Evolutionary conservation across 2,113 vertebrate species (phyloP), one percentile per base, ranked within the genome.

Genomic region (Toxotes chatareus): DNA sequence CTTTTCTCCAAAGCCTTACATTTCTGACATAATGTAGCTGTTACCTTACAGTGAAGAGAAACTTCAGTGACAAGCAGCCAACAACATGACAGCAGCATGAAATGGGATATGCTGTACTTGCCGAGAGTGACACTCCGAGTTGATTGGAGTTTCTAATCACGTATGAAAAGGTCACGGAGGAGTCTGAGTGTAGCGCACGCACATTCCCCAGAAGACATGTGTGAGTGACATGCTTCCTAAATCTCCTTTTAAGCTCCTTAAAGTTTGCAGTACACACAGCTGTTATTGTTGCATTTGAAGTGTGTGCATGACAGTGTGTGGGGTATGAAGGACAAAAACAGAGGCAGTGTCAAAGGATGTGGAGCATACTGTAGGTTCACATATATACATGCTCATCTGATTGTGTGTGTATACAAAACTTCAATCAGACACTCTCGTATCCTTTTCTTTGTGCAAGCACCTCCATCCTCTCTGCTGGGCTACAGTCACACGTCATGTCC

Each of bases 61-160:
- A 76, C 80, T 67, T 73, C 42, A 55, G 46, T 76, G 79, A 73
- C 76, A 75, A 38, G 72, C 56, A 85, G 82, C 44, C 59, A 46
- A 49, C 74, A 73, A 84, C 71, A 73, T 77, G 86, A 91, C 85
- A 86, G 80, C 46, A 51, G 76, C 87, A 73, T 86, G 84, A 90
- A 90, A 92, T 80, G 80, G 82, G 81, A 88, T 86, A n/a, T 61
- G 59, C 66, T 49, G 75, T 40, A 31, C 79, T 89, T 85, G 62
- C 47, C 46, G 72, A 73, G 53, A 57, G 82, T 80, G 87, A 86
- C 87, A 85, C 84, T 61, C 65, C 3, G 32, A 78, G 72, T 83
- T 86, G 84, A 88, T 89, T 88, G 77, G 68, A 87, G 79, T 86
- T 88, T 88, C 85, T 82, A 86, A 91, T 94, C 90, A 90, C 73